Conservation (phyloP, 2,113 vertebrate genomes). For the Phrynocephalus versicolor region DNA sequence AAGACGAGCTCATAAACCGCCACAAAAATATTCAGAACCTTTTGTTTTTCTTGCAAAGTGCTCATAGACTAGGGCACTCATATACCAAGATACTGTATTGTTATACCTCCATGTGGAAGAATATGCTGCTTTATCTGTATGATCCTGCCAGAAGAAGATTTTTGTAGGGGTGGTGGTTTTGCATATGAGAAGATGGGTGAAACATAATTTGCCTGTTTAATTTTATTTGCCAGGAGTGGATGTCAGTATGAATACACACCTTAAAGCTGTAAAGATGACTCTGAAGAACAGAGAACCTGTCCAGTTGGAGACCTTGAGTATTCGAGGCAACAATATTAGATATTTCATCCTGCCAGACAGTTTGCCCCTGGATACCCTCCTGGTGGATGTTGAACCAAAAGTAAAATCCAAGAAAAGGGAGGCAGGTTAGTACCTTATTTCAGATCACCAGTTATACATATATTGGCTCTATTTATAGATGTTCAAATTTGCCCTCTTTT, state of each 20-base stretch:
- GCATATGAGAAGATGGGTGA: too few species aligned
- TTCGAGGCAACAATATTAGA: slow-evolving; percentile 97
- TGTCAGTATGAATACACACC: slow-evolving; percentile 98
- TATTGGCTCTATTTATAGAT: neutral
- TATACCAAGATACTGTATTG: too few species aligned
- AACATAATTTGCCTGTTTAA: neutral
- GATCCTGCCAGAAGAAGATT: too few species aligned
- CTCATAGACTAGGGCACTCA: too few species aligned
- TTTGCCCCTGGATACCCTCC: slow-evolving; percentile 94
- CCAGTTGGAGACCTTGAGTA: slow-evolving; percentile 94
- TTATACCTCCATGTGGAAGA: too few species aligned
- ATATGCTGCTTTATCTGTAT: too few species aligned
- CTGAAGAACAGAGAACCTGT: slow-evolving; percentile 97
- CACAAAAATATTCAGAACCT: too few species aligned
- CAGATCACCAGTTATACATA: neutral
- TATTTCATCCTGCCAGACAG: slow-evolving; percentile 98
- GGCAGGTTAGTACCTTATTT: slow-evolving; percentile 83
- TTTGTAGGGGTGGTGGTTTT: too few species aligned
- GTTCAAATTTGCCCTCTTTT: neutral
- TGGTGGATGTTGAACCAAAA: slow-evolving; percentile 98
- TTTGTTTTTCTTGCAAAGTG: too few species aligned
- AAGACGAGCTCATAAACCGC: too few species aligned
- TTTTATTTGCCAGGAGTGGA: slow-evolving; percentile 83
- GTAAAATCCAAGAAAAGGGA: slow-evolving; percentile 99
- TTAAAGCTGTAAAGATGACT: slow-evolving; percentile 99